Percentiles rank a stretch among this genome's conserved stretches.
phyloP scores from a whole-genome alignment of 2,113 vertebrate genomes.

The Chrysemys picta region DNA sequence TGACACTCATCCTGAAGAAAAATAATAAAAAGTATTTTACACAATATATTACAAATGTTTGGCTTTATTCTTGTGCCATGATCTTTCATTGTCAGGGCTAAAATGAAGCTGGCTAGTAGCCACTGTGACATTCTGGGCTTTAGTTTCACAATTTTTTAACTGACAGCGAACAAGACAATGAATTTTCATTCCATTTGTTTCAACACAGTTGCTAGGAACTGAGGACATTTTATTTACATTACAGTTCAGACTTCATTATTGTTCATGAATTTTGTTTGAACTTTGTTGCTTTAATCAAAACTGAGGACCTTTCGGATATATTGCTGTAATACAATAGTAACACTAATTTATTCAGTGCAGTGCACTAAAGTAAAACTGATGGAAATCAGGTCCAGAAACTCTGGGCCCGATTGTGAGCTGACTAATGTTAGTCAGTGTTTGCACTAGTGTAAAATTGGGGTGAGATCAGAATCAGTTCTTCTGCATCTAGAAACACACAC shows the following conservation, averaged over 20 bases:
- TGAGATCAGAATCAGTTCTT: background rate
- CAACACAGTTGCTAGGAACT: background rate
- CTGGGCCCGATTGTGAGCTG: background rate
- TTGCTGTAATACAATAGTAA: background rate
- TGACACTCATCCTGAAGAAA: slow-evolving; percentile 95
- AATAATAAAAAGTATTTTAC: slow-evolving; percentile 50
- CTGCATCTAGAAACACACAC: background rate
- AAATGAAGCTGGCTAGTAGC: background rate
- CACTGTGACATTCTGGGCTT: background rate
- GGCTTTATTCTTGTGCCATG: background rate
- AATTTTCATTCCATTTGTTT: background rate
- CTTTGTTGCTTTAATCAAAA: background rate
- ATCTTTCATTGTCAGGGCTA: background rate
- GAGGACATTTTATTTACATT: background rate
- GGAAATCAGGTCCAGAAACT: background rate
- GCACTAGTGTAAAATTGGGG: background rate
- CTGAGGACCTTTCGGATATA: background rate
- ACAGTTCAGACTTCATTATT: background rate
- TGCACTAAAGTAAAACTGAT: background rate
- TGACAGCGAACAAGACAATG: background rate
- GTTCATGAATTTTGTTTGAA: slow-evolving; percentile 21
- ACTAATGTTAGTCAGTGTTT: background rate
- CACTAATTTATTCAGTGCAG: background rate
- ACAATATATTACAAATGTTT: background rate
- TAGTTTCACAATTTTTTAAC: slow-evolving; percentile 24